A percentile compares a stretch with the other conserved stretches of the same genome.
phyloP scores from a whole-genome alignment of 2,113 vertebrate species.

The Tupaia chinensis region DNA sequence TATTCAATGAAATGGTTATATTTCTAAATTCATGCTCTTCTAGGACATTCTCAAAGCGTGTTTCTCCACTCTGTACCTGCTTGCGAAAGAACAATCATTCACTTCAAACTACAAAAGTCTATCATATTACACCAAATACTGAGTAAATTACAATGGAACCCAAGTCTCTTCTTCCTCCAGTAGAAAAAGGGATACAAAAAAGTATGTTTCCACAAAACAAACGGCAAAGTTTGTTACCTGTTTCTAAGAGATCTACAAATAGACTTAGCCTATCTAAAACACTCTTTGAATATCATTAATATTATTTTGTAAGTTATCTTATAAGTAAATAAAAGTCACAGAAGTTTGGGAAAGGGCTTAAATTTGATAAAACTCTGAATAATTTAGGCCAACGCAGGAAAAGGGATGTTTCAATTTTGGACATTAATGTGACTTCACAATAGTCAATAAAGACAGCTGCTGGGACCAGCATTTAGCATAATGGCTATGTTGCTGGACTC shows the following conservation, averaged over 20 bases:
- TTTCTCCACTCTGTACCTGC: slow-evolving; percentile 38
- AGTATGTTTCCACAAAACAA: not conserved
- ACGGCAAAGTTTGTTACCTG: not conserved
- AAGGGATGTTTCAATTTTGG: slow-evolving; percentile 54
- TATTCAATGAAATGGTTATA: not conserved
- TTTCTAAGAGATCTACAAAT: not conserved
- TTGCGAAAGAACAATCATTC: not conserved
- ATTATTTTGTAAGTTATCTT: not conserved
- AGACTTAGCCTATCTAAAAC: not conserved
- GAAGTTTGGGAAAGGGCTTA: not conserved
- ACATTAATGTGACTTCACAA: slow-evolving; percentile 65
- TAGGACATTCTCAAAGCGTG: slow-evolving; percentile 19
- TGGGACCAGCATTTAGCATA: not conserved
- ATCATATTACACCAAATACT: not conserved
- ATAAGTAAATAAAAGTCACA: slow-evolving; percentile 36
- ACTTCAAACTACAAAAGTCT: not conserved
- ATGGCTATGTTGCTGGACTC: too few species aligned
- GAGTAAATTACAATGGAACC: slow-evolving; percentile 24
- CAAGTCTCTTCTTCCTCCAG: not conserved
- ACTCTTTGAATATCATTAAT: not conserved
- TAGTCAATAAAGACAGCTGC: slow-evolving; percentile 60
- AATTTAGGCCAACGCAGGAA: slow-evolving; percentile 32
- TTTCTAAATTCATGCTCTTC: slow-evolving; percentile 6
- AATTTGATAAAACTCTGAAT: slow-evolving; percentile 59
- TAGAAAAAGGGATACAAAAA: not conserved